Evolutionary conservation across 2,888 invertebrate genomes (phyloP), one percentile per base, ranked within the genome.

Genomic region (Erynnis tages): DNA sequence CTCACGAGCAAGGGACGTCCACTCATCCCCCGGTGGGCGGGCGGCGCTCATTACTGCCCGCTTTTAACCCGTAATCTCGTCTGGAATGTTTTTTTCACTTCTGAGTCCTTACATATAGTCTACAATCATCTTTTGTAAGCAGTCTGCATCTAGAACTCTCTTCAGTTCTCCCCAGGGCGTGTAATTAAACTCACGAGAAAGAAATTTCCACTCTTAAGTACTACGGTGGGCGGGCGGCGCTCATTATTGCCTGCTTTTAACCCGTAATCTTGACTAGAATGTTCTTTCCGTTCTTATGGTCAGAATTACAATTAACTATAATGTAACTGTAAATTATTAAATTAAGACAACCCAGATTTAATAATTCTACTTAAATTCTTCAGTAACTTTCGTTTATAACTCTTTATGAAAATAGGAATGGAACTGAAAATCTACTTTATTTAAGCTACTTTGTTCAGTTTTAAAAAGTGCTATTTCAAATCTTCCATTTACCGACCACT

Each of bases 111-210:
- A n/a, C n/a, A n/a, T n/a, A n/a, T n/a, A n/a, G n/a, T n/a, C n/a
- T n/a, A n/a, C n/a, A n/a, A n/a, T n/a, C n/a, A n/a, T n/a, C n/a
- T n/a, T n/a, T n/a, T n/a, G n/a, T n/a, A n/a, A n/a, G n/a, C n/a
- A n/a, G n/a, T 3, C 6, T 16, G 4, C 8, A 32, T 44, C 13
- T 29, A 75, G 70, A 79, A 77, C 66, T 76, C 77, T 73, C 71
- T 62, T 65, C 62, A 62, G 62, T 70, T 72, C 76, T 73, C 78
- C 86, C 79, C 76, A 66, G 77, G 82, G 82, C 79, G 85, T 85
- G 86, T 88, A 88, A 88, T 89, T 89, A 89, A 87, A 88, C 88
- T 87, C 85, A 83, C 79, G 82, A 86, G 83, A 81, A 84, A 82
- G 82, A 83, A 82, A 82, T 76, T 88, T 88, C 88, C 87, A 79